Conservation (phyloP, 2,888 invertebrate species). For the Chelonus formosanus region DNA sequence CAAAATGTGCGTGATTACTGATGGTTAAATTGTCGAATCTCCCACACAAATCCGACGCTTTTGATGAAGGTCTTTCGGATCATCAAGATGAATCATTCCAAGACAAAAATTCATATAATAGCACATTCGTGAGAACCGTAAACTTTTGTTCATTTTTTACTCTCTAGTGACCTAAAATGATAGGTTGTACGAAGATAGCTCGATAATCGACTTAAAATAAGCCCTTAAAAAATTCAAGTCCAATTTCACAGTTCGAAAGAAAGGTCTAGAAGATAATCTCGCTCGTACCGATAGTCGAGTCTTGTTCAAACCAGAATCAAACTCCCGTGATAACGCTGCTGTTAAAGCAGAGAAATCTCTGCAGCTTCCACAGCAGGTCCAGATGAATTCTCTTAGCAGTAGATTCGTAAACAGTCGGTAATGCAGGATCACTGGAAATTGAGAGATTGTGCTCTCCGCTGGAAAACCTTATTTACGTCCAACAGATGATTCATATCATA, state of each 20-base stretch:
- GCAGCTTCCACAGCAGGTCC: constrained; percentile 34
- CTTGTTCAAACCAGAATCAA: neutral
- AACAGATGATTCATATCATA: neutral
- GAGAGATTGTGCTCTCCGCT: constrained; percentile 2
- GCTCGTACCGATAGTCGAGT: constrained; percentile 19
- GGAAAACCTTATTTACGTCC: neutral
- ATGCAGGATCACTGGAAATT: constrained; percentile 19
- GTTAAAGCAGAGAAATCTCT: constrained; percentile 25
- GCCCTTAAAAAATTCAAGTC: neutral
- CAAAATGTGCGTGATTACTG: neutral
- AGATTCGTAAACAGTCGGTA: constrained; percentile 45
- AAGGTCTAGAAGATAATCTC: neutral
- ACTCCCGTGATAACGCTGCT: constrained; percentile 21
- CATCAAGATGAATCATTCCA: too few relatives aligned
- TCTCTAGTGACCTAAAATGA: constrained; percentile 15
- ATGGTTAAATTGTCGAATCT: neutral
- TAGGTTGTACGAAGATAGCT: constrained; percentile 5
- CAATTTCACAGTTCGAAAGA: neutral
- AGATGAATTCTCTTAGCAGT: constrained; percentile 19
- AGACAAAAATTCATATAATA: too few relatives aligned
- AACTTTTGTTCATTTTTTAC: neutral
- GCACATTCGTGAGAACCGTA: neutral
- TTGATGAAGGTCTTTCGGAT: neutral
- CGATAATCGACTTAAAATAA: constrained; percentile 28
- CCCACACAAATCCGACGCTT: neutral